phyloP scores from a whole-genome alignment of 1,140 invertebrate species.

The Macrostomum lignano region DNA sequence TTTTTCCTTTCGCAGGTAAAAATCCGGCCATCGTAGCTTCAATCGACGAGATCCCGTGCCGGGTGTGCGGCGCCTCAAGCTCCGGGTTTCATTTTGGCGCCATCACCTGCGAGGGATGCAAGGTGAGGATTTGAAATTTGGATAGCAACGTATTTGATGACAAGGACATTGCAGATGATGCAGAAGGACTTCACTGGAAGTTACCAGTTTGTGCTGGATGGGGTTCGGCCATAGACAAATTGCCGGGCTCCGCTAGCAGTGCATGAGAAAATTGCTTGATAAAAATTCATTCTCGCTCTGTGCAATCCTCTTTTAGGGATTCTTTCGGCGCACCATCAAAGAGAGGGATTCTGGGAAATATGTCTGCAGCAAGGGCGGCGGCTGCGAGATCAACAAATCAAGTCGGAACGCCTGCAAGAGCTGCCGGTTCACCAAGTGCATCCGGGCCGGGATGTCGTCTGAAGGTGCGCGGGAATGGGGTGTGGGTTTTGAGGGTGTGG shows the following conservation, averaged over 20 bases:
- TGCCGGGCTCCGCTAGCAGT: no score
- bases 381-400: slow-evolving; percentile 21
- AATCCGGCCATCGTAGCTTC: no score
- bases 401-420: slow-evolving; percentile 24
- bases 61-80: slow-evolving; percentile 29
- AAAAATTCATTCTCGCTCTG: background rate
- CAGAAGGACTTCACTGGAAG: no score
- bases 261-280: no score
- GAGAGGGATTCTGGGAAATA: slow-evolving; percentile 19
- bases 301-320: slow-evolving; percentile 22
- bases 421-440: slow-evolving; percentile 22
- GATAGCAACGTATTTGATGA: no score
- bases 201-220: no score
- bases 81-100: slow-evolving; percentile 32
- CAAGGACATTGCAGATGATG: no score
- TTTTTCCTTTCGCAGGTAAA: background rate
- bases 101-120: slow-evolving; percentile 31
- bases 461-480: no score
- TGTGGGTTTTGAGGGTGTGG: no score
- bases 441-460: slow-evolving; percentile 32
- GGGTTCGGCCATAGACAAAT: no score
- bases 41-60: slow-evolving; percentile 13
- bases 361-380: slow-evolving; percentile 16
- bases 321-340: slow-evolving; percentile 24
- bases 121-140: slow-evolving; percentile 27